A percentile compares a stretch with the other conserved stretches of the same genome.
Evolutionary conservation across 1,140 invertebrate genomes (phyloP).

Genomic region (Portunus trituberculatus): DNA sequence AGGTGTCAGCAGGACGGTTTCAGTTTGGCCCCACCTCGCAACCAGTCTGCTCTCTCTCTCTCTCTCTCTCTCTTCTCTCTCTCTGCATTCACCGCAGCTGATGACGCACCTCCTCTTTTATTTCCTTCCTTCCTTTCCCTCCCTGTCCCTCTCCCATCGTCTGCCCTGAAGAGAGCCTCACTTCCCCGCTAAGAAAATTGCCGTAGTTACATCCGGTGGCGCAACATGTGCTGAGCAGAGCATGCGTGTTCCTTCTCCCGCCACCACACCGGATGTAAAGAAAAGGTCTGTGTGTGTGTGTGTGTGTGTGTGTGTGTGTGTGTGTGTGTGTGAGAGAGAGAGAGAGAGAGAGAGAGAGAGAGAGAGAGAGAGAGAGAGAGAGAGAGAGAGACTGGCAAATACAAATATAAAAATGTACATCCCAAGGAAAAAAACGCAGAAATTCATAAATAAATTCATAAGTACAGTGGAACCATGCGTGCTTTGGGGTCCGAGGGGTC

Average conservation of each 20-base stretch:
- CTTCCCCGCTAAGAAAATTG: not conserved
- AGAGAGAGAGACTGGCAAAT: slow-evolving; percentile 18
- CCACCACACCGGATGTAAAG: not conserved
- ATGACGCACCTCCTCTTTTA: not conserved
- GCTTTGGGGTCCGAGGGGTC: too few relatives aligned
- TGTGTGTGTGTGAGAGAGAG: not conserved
- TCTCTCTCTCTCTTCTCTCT: not conserved
- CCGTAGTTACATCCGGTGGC: not conserved
- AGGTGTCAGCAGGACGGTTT: too few relatives aligned
- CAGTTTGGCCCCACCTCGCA: not conserved
- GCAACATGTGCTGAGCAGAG: not conserved
- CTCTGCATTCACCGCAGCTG: not conserved
- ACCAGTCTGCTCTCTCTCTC: not conserved
- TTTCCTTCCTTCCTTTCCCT: not conserved
- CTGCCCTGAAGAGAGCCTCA: not conserved
- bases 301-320: not conserved
- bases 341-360: slow-evolving; percentile 16
- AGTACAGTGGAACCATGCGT: too few relatives aligned
- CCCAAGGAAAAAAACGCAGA: too few relatives aligned
- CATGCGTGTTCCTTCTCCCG: not conserved
- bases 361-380: slow-evolving; percentile 48
- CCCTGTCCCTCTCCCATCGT: not conserved
- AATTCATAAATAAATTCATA: too few relatives aligned
- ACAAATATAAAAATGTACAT: too few relatives aligned
- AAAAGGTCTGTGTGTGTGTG: not conserved